Evolutionary conservation across 2,888 invertebrate species (phyloP), one percentile per base, ranked within the genome.

Genomic region (Eilema caniola): DNA sequence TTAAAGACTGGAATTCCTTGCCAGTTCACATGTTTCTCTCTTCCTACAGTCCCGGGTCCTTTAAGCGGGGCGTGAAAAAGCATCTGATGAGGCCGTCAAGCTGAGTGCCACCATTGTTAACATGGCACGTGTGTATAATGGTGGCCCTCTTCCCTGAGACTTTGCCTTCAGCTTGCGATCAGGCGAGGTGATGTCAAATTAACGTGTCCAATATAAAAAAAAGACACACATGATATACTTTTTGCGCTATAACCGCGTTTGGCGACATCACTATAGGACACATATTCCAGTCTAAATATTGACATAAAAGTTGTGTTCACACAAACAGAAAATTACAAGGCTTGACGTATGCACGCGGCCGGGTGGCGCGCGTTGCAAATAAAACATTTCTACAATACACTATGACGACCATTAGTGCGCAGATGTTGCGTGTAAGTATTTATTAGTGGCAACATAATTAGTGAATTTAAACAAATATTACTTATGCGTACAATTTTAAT

Each of bases 401-500:
- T 85, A 84, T 85, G 81, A 77, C 80, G 75, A 82, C 85, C 89
- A 92, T 91, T 92, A 90, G 81, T 78, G 77, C 82, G 79, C 86
- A 95, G 94, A 95, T 94, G 95, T 91, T 90, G 90, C 88, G 87
- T 90, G 88, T 88, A 93, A 90, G 90, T 92, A 93, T 92, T 91
- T 92, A 94, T 95, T 94, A 94, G 90, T 81, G 89, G 89, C 86
- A 84, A 87, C 87, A 85, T 94, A 94, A 95, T 94, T 93, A 93
- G 92, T 90, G 90, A 93, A 93, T 93, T 91, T 91, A 90, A 93
- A 93, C 95, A 95, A 95, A 95, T 93, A 94, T 92, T 89, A 92
- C 89, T 90, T 92, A 90, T 85, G 91, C 91, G 90, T 92, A 91
- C 90, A 83, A 89, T 92, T 94, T 92, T 94, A 94, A 94, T 94